phyloP scores from a whole-genome alignment of 2,113 vertebrate species.

The Sisor rabdophorus region DNA sequence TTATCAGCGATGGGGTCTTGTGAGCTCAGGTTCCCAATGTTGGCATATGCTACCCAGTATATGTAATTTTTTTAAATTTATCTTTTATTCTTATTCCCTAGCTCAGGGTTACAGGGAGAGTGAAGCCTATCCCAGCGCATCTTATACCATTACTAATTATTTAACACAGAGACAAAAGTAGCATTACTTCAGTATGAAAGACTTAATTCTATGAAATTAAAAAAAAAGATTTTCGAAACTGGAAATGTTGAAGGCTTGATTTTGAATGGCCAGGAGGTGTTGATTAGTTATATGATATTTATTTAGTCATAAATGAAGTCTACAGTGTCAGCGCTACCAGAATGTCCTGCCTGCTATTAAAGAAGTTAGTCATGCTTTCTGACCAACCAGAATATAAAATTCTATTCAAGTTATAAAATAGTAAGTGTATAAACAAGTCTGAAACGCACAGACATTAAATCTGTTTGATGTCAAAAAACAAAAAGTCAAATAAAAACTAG shows the following conservation, averaged over 20 bases:
- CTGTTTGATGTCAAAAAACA: no score
- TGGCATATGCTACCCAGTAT: not conserved
- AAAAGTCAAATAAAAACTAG: no score
- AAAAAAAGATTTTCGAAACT: no score
- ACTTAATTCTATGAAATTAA: not conserved
- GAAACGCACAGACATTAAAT: no score
- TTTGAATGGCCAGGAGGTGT: not conserved
- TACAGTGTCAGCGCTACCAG: not conserved
- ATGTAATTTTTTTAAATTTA: no score
- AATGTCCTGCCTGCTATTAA: not conserved
- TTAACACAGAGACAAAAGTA: not conserved
- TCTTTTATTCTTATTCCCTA: no score
- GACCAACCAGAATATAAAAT: constrained; percentile 3
- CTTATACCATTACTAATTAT: no score
- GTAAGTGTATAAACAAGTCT: no score
- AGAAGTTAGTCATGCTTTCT: not conserved
- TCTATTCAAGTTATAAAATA: not conserved
- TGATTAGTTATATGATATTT: not conserved
- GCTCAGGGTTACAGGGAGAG: no score
- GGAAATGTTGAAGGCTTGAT: not conserved
- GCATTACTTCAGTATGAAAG: not conserved
- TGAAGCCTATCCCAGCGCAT: no score
- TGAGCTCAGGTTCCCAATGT: no score
- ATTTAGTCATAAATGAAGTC: not conserved
- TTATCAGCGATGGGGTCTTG: not conserved